Evolutionary conservation across 1,140 invertebrate species (phyloP).

Genomic region (Sarcophaga bullata): DNA sequence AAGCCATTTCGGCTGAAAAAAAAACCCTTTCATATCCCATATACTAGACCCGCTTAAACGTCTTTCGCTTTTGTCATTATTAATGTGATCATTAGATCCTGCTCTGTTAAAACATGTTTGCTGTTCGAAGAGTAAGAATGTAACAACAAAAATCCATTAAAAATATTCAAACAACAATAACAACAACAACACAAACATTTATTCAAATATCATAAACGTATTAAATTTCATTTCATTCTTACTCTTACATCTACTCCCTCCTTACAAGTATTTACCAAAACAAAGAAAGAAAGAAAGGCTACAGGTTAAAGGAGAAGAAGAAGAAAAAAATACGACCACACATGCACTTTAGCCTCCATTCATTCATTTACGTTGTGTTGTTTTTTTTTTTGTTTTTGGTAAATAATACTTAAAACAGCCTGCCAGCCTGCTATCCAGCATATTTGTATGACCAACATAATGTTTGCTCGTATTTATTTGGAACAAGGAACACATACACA

Average conservation of each 20-base stretch:
- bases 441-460: too few species aligned
- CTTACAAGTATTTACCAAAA: not conserved
- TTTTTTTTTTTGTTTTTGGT: too few species aligned
- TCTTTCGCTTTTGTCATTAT: not conserved
- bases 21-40: not conserved
- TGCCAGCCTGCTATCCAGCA: too few species aligned
- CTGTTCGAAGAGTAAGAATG: not conserved
- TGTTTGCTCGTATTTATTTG: too few species aligned
- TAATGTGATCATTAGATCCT: constrained; percentile 18
- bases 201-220: not conserved
- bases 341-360: not conserved
- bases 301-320: not conserved
- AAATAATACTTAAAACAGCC: too few species aligned
- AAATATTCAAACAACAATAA: not conserved
- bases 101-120: constrained; percentile 32
- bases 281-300: not conserved
- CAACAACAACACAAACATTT: constrained; percentile 18
- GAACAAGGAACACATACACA: too few species aligned
- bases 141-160: not conserved
- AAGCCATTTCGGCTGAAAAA: not conserved
- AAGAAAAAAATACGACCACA: not conserved
- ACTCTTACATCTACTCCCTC: too few species aligned
- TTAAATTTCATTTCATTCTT: not conserved
- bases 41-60: constrained; percentile 25
- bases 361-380: too few species aligned